Evolutionary conservation across 2,888 invertebrate species (phyloP).

Genomic region (Caenorhabditis doughertyi): DNA sequence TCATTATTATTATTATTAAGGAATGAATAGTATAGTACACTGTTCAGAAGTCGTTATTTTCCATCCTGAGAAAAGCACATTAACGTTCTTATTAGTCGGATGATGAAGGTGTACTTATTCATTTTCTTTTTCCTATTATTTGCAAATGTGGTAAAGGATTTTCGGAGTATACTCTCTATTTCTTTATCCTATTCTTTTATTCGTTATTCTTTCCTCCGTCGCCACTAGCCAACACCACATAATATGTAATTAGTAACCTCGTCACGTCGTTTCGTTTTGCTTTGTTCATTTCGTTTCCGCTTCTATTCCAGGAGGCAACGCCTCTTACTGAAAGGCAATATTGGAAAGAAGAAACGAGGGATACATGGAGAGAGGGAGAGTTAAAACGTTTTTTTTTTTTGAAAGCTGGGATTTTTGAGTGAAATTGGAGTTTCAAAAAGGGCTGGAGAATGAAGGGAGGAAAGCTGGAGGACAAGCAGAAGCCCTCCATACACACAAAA

Average conservation of each 20-base stretch:
- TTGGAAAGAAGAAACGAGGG: constrained; percentile 14
- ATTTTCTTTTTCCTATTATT: constrained; percentile 7
- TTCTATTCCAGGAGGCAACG: constrained; percentile 5
- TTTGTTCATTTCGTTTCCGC: constrained; percentile 40
- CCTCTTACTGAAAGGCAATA: constrained; percentile 30
- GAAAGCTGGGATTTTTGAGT: constrained; percentile 36
- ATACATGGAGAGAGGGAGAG: constrained; percentile 22
- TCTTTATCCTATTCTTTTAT: constrained; percentile 11
- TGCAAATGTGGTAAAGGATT: constrained; percentile 40
- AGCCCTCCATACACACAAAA: constrained; percentile 26
- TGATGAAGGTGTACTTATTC: constrained; percentile 39
- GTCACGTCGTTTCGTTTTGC: constrained; percentile 42
- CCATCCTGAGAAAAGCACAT: not conserved
- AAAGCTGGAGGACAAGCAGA: constrained; percentile 13
- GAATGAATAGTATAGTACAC: not conserved
- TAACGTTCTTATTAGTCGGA: constrained; percentile 28
- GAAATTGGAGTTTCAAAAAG: constrained; percentile 57
- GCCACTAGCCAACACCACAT: constrained; percentile 22
- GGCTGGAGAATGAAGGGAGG: constrained; percentile 2
- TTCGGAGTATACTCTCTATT: constrained; percentile 28
- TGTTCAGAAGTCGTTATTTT: not conserved
- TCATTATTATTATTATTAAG: no score
- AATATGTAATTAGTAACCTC: constrained; percentile 62
- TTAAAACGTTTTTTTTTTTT: constrained; percentile 28
- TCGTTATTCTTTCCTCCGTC: constrained; percentile 11